A percentile compares a stretch with the other conserved stretches of the same genome.
Conservation (phyloP, 2,888 invertebrate species). For the Morpho deidamia region DNA sequence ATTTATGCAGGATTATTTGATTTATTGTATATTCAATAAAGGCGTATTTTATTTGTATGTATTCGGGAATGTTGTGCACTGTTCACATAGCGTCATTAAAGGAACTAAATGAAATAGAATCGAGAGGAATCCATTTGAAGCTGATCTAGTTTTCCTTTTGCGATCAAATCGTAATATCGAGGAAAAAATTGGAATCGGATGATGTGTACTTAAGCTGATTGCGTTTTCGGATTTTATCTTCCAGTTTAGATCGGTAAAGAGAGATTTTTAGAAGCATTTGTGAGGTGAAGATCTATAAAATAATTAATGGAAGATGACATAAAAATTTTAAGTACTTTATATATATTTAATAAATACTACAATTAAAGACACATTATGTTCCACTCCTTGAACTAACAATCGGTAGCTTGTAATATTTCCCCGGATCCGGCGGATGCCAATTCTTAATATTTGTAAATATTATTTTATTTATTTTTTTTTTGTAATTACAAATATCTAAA, state of each 20-base stretch:
- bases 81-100: neutral
- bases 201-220: slow-evolving; percentile 1
- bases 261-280: neutral
- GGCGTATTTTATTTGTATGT: neutral
- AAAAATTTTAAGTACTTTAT: no score
- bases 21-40: neutral
- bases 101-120: slow-evolving; percentile 3
- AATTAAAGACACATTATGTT: no score
- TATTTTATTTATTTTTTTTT: no score
- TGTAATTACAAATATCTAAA: no score
- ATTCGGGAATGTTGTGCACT: neutral
- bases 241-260: neutral
- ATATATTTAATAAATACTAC: no score
- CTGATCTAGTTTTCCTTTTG: slow-evolving; percentile 8
- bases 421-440: no score
- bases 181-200: slow-evolving; percentile 1
- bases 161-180: slow-evolving; percentile 6
- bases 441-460: no score
- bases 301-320: no score
- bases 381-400: no score
- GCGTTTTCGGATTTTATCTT: neutral
- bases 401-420: no score
- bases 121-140: slow-evolving; percentile 7
- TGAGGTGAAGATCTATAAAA: no score
- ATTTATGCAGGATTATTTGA: neutral